Conservation (phyloP, 2,113 vertebrate genomes). For the Suricata suricatta region DNA sequence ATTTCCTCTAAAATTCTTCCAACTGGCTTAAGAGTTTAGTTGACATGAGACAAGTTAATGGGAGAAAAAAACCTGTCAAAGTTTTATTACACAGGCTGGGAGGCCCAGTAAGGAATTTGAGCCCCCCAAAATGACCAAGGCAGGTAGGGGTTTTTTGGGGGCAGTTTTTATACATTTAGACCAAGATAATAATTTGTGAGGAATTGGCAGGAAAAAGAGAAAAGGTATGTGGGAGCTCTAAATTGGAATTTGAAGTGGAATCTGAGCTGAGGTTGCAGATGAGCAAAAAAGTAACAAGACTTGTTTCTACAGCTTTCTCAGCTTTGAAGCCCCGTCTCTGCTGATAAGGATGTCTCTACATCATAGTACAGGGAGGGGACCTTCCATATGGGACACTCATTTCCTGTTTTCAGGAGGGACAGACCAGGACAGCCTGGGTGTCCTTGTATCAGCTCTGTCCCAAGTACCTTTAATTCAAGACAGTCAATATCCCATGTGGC, state of each 20-base stretch:
- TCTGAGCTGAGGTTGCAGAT: background rate
- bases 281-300: background rate
- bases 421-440: background rate
- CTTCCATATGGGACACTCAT: background rate
- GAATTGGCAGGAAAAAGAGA: background rate
- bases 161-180: background rate
- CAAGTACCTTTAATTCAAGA: background rate
- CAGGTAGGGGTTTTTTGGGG: background rate
- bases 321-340: background rate
- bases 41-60: background rate
- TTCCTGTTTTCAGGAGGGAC: background rate
- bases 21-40: background rate
- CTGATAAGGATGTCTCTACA: background rate
- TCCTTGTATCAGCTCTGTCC: background rate
- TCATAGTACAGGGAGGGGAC: rapidly evolving
- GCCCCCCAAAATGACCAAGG: background rate
- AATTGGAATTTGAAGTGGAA: background rate
- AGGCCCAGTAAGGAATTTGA: background rate
- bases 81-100: background rate
- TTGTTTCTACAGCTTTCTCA: background rate
- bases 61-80: background rate
- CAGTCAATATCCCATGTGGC: background rate
- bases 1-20: background rate
- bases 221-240: background rate
- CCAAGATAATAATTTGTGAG: background rate